Evolutionary conservation across 1,140 invertebrate genomes (phyloP).

Genomic region (Nilaparvata lugens): DNA sequence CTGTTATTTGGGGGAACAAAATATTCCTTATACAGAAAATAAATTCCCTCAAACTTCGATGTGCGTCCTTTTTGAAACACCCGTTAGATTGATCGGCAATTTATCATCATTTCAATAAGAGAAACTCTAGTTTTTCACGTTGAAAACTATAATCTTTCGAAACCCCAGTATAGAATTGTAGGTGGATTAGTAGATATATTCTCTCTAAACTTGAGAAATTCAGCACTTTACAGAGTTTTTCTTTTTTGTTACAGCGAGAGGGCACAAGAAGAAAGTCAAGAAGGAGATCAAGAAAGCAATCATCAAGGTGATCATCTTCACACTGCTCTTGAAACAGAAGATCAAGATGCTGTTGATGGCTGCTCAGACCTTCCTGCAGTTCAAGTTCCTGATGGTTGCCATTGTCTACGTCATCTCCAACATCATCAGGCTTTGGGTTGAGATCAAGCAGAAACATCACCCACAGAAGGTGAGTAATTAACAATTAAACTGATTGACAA

Average conservation of each 20-base stretch:
- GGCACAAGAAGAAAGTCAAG: constrained; percentile 30
- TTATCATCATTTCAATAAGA: too few relatives aligned
- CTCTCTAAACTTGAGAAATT: too few relatives aligned
- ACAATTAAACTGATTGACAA: too few relatives aligned
- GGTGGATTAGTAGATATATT: too few relatives aligned
- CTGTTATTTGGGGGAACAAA: too few relatives aligned
- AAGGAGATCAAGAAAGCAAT: constrained; percentile 30
- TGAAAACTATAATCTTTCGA: too few relatives aligned
- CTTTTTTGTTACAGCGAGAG: constrained; percentile 19
- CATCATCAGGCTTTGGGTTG: constrained; percentile 29
- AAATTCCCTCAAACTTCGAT: too few relatives aligned
- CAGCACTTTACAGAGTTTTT: neutral
- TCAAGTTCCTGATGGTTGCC: constrained; percentile 27
- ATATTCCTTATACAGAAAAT: too few relatives aligned
- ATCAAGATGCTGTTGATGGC: constrained; percentile 29
- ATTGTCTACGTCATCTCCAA: constrained; percentile 27
- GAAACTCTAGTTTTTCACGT: too few relatives aligned
- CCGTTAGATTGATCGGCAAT: too few relatives aligned
- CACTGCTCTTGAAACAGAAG: constrained; percentile 28
- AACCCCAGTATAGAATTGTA: too few relatives aligned
- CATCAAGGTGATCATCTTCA: constrained; percentile 28
- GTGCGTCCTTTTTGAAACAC: too few relatives aligned
- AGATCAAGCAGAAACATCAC: constrained; percentile 24
- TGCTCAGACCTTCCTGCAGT: constrained; percentile 28
- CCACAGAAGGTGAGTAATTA: constrained; percentile 20